Conservation (phyloP, 2,888 invertebrate genomes). For the Aspidiotus destructor region DNA sequence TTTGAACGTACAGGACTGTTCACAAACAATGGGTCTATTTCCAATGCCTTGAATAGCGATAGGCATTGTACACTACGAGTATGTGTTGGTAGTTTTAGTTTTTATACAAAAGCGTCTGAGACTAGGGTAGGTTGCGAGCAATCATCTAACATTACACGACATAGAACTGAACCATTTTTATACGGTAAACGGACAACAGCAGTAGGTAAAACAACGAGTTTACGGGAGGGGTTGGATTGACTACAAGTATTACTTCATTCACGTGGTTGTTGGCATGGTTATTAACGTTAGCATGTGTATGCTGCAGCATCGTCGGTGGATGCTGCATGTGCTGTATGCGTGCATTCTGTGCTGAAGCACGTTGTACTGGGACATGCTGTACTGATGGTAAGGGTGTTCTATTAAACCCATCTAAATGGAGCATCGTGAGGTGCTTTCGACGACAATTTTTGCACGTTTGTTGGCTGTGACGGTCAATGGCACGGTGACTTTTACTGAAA, state of each 20-base stretch:
- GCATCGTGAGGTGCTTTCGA: constrained; percentile 1
- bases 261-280: too few relatives aligned
- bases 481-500: constrained; percentile 3
- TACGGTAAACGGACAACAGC: background rate
- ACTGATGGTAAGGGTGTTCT: too few relatives aligned
- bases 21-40: background rate
- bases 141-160: background rate
- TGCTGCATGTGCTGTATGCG: too few relatives aligned
- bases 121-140: background rate
- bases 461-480: background rate
- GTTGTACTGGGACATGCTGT: too few relatives aligned
- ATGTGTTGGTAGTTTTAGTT: background rate
- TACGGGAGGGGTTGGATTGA: too few relatives aligned
- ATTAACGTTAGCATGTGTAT: too few relatives aligned
- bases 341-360: too few relatives aligned
- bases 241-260: background rate
- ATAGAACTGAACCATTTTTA: background rate
- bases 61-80: background rate
- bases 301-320: too few relatives aligned
- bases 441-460: constrained; percentile 5
- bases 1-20: background rate
- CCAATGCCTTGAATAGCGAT: background rate
- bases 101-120: background rate
- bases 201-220: background rate
- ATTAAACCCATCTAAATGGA: background rate